Conservation (phyloP, 2,113 vertebrate genomes). For the Urocolius indicus region DNA sequence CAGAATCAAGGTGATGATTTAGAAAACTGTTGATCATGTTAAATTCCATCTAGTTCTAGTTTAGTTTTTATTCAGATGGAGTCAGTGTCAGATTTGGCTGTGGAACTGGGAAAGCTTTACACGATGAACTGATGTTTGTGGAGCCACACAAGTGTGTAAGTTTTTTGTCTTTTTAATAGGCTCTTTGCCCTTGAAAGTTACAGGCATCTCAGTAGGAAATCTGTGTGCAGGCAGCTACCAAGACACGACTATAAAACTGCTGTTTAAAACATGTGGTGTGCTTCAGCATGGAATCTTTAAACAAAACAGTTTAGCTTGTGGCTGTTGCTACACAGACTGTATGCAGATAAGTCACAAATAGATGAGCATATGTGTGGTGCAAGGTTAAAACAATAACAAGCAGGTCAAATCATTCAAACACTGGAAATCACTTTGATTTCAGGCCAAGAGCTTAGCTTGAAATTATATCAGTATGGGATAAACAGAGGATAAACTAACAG, state of each 20-base stretch:
- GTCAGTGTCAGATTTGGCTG: background rate
- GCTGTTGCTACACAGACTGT: slow-evolving; percentile 15
- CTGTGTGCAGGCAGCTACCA: background rate
- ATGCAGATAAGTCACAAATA: slow-evolving; percentile 56
- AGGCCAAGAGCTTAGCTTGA: slow-evolving; percentile 63
- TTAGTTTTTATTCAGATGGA: background rate
- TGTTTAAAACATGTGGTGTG: background rate
- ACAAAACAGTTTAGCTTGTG: background rate
- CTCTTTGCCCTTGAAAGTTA: background rate
- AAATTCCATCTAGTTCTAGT: background rate
- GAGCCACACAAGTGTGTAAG: background rate
- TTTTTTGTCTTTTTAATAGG: background rate
- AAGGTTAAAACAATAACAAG: slow-evolving; percentile 64
- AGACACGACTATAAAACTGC: background rate
- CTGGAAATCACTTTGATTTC: slow-evolving; percentile 59
- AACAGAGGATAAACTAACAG: slow-evolving; percentile 65
- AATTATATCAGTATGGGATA: slow-evolving; percentile 56
- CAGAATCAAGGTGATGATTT: background rate
- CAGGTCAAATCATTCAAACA: slow-evolving; percentile 58
- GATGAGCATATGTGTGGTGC: slow-evolving; percentile 40
- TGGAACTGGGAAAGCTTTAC: background rate
- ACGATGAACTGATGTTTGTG: background rate
- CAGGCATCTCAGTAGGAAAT: background rate
- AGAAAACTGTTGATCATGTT: background rate
- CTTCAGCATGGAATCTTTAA: slow-evolving; percentile 25